Evolutionary conservation across 30 jellyfish, hydroid and myxozoan species (phyloP).

Genomic region (Catostylus mosaicus): DNA sequence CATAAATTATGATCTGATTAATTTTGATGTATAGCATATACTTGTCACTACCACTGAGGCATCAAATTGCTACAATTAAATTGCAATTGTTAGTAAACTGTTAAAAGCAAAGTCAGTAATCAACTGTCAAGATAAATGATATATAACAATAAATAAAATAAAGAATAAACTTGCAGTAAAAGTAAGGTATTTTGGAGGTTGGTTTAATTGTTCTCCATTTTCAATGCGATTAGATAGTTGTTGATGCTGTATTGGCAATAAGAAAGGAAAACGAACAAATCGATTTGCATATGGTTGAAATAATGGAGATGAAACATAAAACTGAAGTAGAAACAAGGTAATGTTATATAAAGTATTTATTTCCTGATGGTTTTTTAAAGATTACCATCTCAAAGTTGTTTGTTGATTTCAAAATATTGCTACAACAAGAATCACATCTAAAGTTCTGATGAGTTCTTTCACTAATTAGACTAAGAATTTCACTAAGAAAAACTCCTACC

Average conservation of each 20-base stretch:
- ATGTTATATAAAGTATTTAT: background rate
- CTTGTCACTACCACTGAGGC: conserved; percentile 81
- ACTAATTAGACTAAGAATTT: no score
- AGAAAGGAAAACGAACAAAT: conserved; percentile 81
- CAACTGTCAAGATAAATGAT: background rate
- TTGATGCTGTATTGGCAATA: conserved; percentile 98
- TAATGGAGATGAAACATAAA: conserved; percentile 98
- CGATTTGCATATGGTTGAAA: conserved; percentile 98
- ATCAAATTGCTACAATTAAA: no score
- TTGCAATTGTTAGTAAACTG: no score
- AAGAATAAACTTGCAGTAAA: no score
- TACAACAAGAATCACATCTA: no score
- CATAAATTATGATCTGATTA: background rate
- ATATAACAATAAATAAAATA: no score
- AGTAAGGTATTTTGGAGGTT: no score
- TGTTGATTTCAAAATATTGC: no score
- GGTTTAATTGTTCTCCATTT: background rate
- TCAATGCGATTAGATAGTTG: conserved; percentile 72
- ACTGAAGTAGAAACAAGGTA: conserved; percentile 98
- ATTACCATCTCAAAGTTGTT: no score
- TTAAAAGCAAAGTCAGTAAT: background rate
- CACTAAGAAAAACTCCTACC: no score
- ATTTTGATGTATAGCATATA: conserved; percentile 10
- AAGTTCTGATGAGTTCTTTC: no score
- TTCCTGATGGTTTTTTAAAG: no score